These are phyloP conservation scores for Microplitis demolitor DNA, from an alignment of 1,140 invertebrate genomes.

Conservation along the genomic window DNA sequence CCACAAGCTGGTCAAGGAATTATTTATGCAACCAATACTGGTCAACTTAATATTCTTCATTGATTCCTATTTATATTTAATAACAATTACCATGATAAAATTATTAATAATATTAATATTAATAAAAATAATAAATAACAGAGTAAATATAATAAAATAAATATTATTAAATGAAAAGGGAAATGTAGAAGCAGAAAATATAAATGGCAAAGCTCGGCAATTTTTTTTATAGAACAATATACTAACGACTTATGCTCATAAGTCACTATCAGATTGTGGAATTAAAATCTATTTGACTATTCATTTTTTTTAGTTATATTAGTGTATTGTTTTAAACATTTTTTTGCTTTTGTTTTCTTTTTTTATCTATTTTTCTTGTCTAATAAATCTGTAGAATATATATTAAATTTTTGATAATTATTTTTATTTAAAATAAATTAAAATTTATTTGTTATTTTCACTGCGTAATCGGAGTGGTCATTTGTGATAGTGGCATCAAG, in stretches of 20 bases:
- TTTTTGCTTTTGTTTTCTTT: neutral
- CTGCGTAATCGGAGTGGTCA: neutral
- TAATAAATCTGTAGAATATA: neutral
- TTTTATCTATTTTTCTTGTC: neutral
- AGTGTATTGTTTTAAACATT: neutral
- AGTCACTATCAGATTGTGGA: no score
- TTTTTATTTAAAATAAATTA: neutral
- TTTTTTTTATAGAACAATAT: no score
- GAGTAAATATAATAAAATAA: no score
- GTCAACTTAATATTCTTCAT: constrained; percentile 75
- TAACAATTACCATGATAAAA: no score
- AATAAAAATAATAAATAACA: no score
- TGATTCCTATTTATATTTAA: constrained; percentile 30
- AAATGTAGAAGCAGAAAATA: neutral
- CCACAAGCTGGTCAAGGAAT: constrained; percentile 81
- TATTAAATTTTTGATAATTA: neutral
- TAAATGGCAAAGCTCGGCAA: no score
- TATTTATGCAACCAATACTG: constrained; percentile 84
- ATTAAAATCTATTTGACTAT: no score
- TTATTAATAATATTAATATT: no score
- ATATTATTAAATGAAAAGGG: neutral
- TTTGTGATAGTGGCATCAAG: constrained; percentile 3
- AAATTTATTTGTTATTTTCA: neutral
- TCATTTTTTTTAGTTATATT: neutral
- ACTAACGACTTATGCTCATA: no score